A percentile compares a stretch with the other conserved stretches of the same genome.
Evolutionary conservation across 2,888 invertebrate species (phyloP).

Genomic region (Mythimna ferrago): DNA sequence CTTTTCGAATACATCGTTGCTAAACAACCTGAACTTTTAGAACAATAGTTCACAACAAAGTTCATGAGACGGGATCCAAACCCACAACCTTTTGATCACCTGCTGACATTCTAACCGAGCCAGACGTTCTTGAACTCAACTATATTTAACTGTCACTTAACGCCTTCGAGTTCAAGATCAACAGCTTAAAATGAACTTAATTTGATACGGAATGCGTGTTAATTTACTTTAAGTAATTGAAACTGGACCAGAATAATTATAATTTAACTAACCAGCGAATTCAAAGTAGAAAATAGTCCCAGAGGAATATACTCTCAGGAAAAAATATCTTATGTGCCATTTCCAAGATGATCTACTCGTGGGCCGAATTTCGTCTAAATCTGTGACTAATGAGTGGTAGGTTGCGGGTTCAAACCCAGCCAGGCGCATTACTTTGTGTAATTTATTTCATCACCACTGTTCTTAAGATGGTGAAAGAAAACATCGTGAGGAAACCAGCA

Average conservation of each 20-base stretch:
- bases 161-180: slow-evolving; percentile 47
- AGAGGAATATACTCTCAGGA: too few species aligned
- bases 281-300: too few species aligned
- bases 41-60: slow-evolving; percentile 40
- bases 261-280: too few species aligned
- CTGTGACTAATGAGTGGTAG: too few species aligned
- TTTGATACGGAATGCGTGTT: slow-evolving; percentile 19
- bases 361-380: too few species aligned
- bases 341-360: too few species aligned
- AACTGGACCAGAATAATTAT: slow-evolving; percentile 1
- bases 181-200: slow-evolving; percentile 6
- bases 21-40: slow-evolving; percentile 30
- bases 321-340: too few species aligned
- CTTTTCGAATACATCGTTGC: background rate
- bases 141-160: slow-evolving; percentile 31
- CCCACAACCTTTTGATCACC: slow-evolving; percentile 38
- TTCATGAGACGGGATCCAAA: slow-evolving; percentile 39
- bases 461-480: too few species aligned
- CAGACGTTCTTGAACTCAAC: slow-evolving; percentile 43
- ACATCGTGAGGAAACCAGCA: too few species aligned
- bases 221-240: background rate
- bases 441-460: too few species aligned
- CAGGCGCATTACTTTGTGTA: too few species aligned
- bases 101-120: slow-evolving; percentile 42
- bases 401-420: too few species aligned